Base-by-base conservation (phyloP, 2,113 vertebrate species). In the Paracanthobrama guichenoti region DNA sequence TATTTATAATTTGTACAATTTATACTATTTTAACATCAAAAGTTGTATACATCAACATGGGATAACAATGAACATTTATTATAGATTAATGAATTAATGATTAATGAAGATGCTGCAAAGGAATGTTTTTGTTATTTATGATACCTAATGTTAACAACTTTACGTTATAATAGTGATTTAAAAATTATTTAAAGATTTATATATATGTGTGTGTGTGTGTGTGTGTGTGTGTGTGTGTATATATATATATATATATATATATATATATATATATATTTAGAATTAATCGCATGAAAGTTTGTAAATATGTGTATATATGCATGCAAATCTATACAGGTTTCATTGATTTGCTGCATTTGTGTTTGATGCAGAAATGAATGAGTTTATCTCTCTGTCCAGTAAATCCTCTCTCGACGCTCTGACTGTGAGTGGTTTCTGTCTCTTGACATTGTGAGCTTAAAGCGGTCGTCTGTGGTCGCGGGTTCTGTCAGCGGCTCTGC, bases 401-500 rank as follows among this genome's bases (percentile, higher is more conserved):
- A 66, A 80, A 80, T 80, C 78, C 78, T 66, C 60, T 66, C 72
- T 87, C 88, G 88, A 50, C 82, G 79, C 26, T 88, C 90, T 88
- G 90, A 91, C 87, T 42, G 79, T 88, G 57, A 62, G 76, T 62
- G 76, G 1, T 62, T 62, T 50, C 42, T 64, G 11, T 66, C 91
- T 87, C 87, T 86, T 86, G 89, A 79, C 85, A 31, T 18, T 16
- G 60, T 74, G 46, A 53, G 78, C 62, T 84, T 39, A 80, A 66
- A 26, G n/a, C 57, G 44, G 18, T 83, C 12, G 71, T 59, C 75
- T 91, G 79, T 74, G 20, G 9, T 64, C 87, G 87, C 87, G 86
- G 78, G 71, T 67, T 84, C 55, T 93, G 91, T 93, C 92, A 92
- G 82, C 92, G 85, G 86, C 82, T 90, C 89, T 71, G 60, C 44